phyloP scores from a whole-genome alignment of 2,113 vertebrate species.

The Baryphthengus martii region DNA sequence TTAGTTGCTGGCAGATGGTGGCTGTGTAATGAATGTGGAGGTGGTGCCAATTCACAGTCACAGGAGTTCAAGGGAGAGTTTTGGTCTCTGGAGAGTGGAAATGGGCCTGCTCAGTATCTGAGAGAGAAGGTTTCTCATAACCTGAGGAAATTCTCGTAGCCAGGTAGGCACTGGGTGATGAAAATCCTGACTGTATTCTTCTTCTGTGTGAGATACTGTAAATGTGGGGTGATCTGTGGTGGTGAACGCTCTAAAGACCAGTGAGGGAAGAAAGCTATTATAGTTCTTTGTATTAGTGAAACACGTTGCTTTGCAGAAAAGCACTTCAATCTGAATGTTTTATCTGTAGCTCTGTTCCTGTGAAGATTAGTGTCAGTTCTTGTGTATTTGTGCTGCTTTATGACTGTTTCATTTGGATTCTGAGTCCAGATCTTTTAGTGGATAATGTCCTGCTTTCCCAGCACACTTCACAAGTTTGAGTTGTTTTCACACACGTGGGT shows the following conservation, averaged over 20 bases:
- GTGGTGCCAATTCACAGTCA: neutral
- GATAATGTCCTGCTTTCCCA: neutral
- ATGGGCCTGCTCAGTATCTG: neutral
- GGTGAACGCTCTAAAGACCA: neutral
- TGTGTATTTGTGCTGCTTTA: neutral
- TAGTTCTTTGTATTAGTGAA: neutral
- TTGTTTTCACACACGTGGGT: neutral
- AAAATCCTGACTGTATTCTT: neutral
- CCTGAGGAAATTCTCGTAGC: neutral
- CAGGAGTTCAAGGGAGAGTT: neutral
- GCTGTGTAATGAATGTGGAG: conserved; percentile 17
- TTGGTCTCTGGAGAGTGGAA: neutral
- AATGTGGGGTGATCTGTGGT: neutral
- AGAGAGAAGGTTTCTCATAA: neutral
- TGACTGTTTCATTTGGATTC: neutral
- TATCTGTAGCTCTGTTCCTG: neutral
- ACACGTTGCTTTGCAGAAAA: neutral
- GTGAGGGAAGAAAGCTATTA: neutral
- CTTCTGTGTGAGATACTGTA: neutral
- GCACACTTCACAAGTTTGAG: neutral
- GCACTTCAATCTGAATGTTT: neutral
- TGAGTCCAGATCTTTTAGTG: neutral
- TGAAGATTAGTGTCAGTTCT: neutral
- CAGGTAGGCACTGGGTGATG: neutral
- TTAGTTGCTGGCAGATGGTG: conserved; percentile 34